Percentiles rank a stretch among this genome's conserved stretches.
Evolutionary conservation across 2,797 vertebrate genomes (phyloP).

Genomic region (Periparus ater): DNA sequence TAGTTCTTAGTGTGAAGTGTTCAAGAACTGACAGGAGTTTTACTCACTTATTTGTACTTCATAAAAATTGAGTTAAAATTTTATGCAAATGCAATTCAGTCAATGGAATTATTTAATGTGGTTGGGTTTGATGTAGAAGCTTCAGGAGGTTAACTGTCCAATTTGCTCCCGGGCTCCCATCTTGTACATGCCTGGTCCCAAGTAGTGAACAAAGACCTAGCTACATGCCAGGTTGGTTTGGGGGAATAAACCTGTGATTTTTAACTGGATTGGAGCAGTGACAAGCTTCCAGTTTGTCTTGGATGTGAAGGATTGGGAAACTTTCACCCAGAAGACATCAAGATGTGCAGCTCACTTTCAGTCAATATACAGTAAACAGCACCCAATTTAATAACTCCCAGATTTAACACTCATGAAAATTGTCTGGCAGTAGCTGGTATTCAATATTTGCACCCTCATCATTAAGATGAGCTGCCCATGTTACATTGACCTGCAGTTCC

Average conservation of each 20-base stretch:
- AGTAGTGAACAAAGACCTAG: neutral
- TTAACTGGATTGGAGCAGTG: neutral
- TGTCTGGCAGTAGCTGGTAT: neutral
- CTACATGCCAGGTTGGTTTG: neutral
- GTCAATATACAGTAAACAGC: neutral
- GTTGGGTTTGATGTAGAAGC: neutral
- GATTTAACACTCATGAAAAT: neutral
- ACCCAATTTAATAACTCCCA: neutral
- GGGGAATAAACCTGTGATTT: neutral
- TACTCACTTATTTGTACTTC: neutral
- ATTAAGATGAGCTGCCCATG: neutral
- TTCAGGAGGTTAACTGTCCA: neutral
- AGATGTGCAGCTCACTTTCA: fast-evolving
- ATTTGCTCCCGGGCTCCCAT: neutral
- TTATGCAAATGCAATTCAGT: neutral
- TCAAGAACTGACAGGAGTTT: neutral
- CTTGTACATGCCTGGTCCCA: neutral
- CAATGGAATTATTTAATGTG: neutral
- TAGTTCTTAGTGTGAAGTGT: neutral
- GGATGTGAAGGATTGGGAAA: neutral
- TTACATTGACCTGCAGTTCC: neutral
- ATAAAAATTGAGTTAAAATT: neutral
- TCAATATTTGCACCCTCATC: neutral
- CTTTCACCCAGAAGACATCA: neutral
- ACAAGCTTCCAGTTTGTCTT: neutral